Percentiles rank a stretch among this genome's conserved stretches.
Evolutionary conservation across 2,888 invertebrate species (phyloP).

Genomic region (Lepidonotus clava): DNA sequence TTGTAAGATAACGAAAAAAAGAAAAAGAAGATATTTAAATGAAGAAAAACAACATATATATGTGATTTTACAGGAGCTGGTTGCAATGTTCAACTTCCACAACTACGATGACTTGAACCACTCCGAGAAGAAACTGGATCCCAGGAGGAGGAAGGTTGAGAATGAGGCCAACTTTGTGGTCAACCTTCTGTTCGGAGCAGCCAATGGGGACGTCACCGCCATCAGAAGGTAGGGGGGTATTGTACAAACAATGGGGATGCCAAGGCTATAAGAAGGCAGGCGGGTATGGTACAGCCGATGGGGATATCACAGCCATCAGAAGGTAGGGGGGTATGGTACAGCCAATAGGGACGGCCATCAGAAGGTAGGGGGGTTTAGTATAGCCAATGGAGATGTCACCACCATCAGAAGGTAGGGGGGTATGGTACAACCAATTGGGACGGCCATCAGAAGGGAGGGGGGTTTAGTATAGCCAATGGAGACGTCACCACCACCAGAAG

Average conservation of each 20-base stretch:
- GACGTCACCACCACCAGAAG: slow-evolving; percentile 63
- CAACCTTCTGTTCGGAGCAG: slow-evolving; percentile 64
- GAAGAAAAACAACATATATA: too few species aligned
- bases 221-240: slow-evolving; percentile 62
- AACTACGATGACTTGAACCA: slow-evolving; percentile 96
- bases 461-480: too few species aligned
- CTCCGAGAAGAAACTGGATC: slow-evolving; percentile 94
- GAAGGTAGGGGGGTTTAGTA: too few species aligned
- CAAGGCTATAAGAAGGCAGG: slow-evolving; percentile 63
- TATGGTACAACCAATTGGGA: slow-evolving; percentile 61
- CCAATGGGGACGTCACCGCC: slow-evolving; percentile 64
- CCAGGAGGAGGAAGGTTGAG: slow-evolving; percentile 82
- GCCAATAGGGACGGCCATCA: too few species aligned
- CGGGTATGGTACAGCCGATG: too few species aligned
- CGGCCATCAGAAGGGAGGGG: slow-evolving; percentile 61
- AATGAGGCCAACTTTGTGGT: slow-evolving; percentile 57
- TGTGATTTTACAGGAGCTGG: slow-evolving; percentile 88
- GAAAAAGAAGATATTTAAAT: too few species aligned
- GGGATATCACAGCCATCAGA: slow-evolving; percentile 63
- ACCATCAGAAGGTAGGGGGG: slow-evolving; percentile 59
- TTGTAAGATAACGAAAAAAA: too few species aligned
- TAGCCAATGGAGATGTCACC: too few species aligned
- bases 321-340: too few species aligned
- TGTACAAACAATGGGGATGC: too few species aligned
- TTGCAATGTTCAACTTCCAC: slow-evolving; percentile 96